phyloP scores from a whole-genome alignment of 2,888 invertebrate species.

The Sycophila texana region DNA sequence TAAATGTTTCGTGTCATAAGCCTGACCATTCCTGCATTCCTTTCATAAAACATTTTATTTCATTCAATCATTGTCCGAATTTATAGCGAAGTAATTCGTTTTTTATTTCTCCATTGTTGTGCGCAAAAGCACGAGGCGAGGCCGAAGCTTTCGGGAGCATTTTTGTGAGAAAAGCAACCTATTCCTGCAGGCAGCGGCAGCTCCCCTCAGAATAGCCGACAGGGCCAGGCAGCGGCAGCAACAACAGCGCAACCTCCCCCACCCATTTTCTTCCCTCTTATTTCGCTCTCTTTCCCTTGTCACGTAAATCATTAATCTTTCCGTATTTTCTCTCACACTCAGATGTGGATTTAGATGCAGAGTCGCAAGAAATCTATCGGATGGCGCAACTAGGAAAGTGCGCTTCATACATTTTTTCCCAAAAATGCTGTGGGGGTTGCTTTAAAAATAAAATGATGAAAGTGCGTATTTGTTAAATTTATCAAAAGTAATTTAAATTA shows the following conservation, averaged over 20 bases:
- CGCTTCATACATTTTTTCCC: slow-evolving; percentile 41
- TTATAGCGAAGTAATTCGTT: slow-evolving; percentile 55
- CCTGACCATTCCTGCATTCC: slow-evolving; percentile 5
- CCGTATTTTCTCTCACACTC: slow-evolving; percentile 75
- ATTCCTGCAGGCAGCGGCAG: slow-evolving; percentile 64
- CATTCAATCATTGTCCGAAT: slow-evolving; percentile 55
- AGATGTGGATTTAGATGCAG: slow-evolving; percentile 74
- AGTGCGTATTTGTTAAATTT: too few species aligned
- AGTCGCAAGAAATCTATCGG: slow-evolving; percentile 66
- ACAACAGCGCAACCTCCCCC: slow-evolving; percentile 47
- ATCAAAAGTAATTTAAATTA: too few species aligned
- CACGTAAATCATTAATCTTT: slow-evolving; percentile 75
- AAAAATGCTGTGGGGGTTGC: not conserved
- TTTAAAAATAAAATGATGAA: too few species aligned
- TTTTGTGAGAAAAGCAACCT: slow-evolving; percentile 68
- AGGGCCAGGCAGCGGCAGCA: slow-evolving; percentile 59
- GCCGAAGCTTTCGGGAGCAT: slow-evolving; percentile 49
- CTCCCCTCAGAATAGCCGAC: slow-evolving; percentile 60
- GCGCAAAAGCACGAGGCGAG: slow-evolving; percentile 36
- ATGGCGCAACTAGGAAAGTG: slow-evolving; percentile 54
- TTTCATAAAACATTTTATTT: slow-evolving; percentile 35
- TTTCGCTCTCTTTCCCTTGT: slow-evolving; percentile 68
- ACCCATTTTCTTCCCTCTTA: slow-evolving; percentile 59
- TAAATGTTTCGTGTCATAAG: too few species aligned
- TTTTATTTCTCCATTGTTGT: slow-evolving; percentile 55